Evolutionary conservation across 2,113 vertebrate species (phyloP).

Genomic region (Poicephalus meyeri): DNA sequence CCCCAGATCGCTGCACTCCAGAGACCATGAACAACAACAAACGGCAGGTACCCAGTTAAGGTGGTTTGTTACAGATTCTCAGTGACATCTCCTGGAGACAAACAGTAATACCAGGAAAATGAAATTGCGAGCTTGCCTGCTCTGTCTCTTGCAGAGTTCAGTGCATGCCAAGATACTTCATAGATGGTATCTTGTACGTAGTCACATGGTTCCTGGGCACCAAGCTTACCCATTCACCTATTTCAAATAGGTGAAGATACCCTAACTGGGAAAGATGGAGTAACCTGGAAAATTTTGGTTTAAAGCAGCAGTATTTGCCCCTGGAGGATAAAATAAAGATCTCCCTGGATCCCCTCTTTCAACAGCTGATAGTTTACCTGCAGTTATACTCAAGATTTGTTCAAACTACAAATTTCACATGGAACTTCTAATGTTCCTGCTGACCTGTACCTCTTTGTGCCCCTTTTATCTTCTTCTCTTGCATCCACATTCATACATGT

Average conservation of each 20-base stretch:
- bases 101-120: background rate
- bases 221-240: background rate
- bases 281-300: background rate
- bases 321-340: background rate
- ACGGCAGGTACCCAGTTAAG: background rate
- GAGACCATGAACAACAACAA: background rate
- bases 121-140: background rate
- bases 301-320: background rate
- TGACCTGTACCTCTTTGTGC: background rate
- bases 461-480: background rate
- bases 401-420: background rate
- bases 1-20: background rate
- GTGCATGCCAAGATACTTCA: background rate
- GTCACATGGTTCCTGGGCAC: background rate
- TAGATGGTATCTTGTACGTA: accelerated
- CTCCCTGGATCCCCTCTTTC: background rate
- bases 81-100: conserved; percentile 52
- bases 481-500: background rate
- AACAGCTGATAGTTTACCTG: background rate
- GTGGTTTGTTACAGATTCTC: background rate
- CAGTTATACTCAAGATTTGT: background rate
- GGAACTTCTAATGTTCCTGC: background rate
- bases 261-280: background rate
- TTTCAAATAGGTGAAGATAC: background rate
- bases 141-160: background rate